These are phyloP conservation scores for Apis mellifera DNA, from an alignment of 1,140 invertebrate genomes.

Conservation along the genomic window Amel_HAv3.1 CM009939.2:10412501-10413000, in stretches of 20 bases:
- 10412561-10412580: background rate
- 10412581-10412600: background rate
- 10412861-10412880: too few species aligned
- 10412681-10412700: too few species aligned
- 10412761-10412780: too few species aligned
- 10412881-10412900: background rate
- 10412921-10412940: constrained; percentile 55
- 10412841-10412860: too few species aligned
- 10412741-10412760: too few species aligned
- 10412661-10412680: background rate
- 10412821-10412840: too few species aligned
- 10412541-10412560: background rate
- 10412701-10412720: too few species aligned
- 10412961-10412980: constrained; percentile 37
- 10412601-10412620: background rate
- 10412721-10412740: background rate
- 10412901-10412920: background rate
- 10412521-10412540: background rate
- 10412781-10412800: background rate
- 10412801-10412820: background rate
- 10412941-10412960: constrained; percentile 66
- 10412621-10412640: constrained; percentile 13
- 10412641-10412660: too few species aligned
- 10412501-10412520: background rate
- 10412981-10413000: background rate